These are phyloP conservation scores for Sebastes itinus DNA, from an alignment of 2,797 vertebrate species.

Conservation along the genomic window DNA sequence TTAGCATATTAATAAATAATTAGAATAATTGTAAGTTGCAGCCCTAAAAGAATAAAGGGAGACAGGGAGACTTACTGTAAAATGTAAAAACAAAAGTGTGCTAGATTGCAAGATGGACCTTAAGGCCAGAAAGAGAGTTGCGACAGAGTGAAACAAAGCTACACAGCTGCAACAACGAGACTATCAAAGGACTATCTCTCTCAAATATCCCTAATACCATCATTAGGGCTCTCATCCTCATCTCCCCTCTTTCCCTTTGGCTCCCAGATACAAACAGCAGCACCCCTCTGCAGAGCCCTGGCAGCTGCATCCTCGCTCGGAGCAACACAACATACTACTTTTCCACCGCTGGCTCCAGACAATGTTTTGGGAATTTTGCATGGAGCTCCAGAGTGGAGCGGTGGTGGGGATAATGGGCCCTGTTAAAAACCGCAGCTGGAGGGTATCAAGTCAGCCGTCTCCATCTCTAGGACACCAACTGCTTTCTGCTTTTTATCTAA, in stretches of 20 bases:
- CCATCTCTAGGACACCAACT: constrained; percentile 51
- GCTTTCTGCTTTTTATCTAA: constrained; percentile 36
- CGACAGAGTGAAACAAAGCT: background rate
- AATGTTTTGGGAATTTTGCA: constrained; percentile 60
- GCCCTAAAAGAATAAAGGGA: background rate
- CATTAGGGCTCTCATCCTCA: constrained; percentile 55
- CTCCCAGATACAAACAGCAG: constrained; percentile 49
- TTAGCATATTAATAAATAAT: background rate
- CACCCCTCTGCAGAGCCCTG: constrained; percentile 54
- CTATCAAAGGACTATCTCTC: constrained; percentile 34
- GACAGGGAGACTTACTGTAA: background rate
- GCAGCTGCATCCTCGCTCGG: constrained; percentile 65
- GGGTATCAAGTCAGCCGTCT: constrained; percentile 50
- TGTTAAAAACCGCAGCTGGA: constrained; percentile 71
- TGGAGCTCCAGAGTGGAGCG: constrained; percentile 53
- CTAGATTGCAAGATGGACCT: background rate
- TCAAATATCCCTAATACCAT: constrained; percentile 59
- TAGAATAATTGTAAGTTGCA: background rate
- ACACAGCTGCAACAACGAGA: constrained; percentile 47
- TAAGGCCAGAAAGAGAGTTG: background rate
- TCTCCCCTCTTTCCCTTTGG: constrained; percentile 30
- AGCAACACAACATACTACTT: constrained; percentile 57
- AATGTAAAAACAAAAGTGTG: background rate
- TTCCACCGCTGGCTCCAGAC: constrained; percentile 63
- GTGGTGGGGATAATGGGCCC: constrained; percentile 66